Evolutionary conservation across 30 jellyfish, hydroid and myxozoan species (phyloP).

Genomic region (Euphysa ruthae): DNA sequence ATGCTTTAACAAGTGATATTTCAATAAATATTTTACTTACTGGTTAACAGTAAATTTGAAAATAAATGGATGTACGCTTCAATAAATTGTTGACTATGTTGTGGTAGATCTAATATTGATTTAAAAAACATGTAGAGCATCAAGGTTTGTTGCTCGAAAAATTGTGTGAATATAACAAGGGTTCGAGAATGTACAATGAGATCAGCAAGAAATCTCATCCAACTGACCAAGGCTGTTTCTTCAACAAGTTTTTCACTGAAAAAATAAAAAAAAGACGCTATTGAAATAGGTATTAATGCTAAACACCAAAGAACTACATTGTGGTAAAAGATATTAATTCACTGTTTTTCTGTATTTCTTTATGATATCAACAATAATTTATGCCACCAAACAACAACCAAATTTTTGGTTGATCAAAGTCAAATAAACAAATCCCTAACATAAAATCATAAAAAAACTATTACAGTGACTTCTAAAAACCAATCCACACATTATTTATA

Average conservation of each 20-base stretch:
- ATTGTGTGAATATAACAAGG: constrained; percentile 8
- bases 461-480: too few species aligned
- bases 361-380: too few species aligned
- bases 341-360: too few species aligned
- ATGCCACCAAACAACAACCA: too few species aligned
- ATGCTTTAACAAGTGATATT: too few species aligned
- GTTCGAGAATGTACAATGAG: constrained; percentile 29
- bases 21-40: constrained; percentile 4
- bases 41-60: constrained; percentile 1
- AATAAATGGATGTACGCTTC: constrained; percentile 11
- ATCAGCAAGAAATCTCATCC: constrained; percentile 20
- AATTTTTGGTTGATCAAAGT: too few species aligned
- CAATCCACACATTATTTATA: too few species aligned
- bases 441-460: too few species aligned
- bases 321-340: too few species aligned
- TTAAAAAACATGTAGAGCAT: neutral
- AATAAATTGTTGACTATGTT: neutral
- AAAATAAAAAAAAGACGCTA: neutral
- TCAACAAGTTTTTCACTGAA: neutral
- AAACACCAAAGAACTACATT: too few species aligned
- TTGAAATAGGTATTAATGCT: too few species aligned
- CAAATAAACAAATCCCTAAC: too few species aligned
- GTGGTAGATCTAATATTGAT: neutral
- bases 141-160: neutral
- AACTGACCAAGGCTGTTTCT: constrained; percentile 7